Base-by-base conservation (phyloP, 1,140 invertebrate genomes). In the Pentalonia nigronervosa region DNA sequence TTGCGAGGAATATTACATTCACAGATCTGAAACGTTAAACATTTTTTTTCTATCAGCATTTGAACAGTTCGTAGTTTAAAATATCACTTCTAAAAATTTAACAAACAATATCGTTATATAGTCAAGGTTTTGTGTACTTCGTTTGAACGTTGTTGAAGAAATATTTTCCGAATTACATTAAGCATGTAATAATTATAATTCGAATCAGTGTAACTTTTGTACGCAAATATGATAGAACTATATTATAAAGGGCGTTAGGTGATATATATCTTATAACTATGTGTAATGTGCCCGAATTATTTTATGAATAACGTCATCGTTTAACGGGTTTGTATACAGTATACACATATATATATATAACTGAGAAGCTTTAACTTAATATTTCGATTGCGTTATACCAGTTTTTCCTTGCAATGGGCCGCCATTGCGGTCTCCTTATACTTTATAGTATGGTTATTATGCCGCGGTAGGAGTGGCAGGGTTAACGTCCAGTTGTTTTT, bases 401-500 rank as follows among this genome's bases (percentile, higher is more conserved):
- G n/a, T 53, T 89, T 89, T 56, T 56, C 9, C 34, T 89, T 89
- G 21, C 21, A 50, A 9, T 48, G 25, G n/a, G 7, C 36, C 56
- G 53, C 30, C 25, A 30, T 30, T 25, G 89, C 34, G 34, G 60
- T 17, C 60, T 76, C 30, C 60, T 76, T 76, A 76, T 45, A 67
- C 30, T 30, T 76, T 76, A 76, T 45, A 67, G 45, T 90, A 67
- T n/a, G 14, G 60, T 0, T 67, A 47, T 90, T 67, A 47, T 60
- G 6, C 48, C 8, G 89, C 20, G 53, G 36, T 45, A 11, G 53
- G 36, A 45, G 41, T 17, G 88, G 7, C 17, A 60, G 36, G 36
- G 88, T 90, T 90, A 90, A 67, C 17, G 89, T 90, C 53, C 53
- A 90, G 89, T 90, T 56, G 45, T 90, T 90, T 67, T 53, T 90